Evolutionary conservation across 2,888 invertebrate species (phyloP).

Genomic region (Acleris holmiana): DNA sequence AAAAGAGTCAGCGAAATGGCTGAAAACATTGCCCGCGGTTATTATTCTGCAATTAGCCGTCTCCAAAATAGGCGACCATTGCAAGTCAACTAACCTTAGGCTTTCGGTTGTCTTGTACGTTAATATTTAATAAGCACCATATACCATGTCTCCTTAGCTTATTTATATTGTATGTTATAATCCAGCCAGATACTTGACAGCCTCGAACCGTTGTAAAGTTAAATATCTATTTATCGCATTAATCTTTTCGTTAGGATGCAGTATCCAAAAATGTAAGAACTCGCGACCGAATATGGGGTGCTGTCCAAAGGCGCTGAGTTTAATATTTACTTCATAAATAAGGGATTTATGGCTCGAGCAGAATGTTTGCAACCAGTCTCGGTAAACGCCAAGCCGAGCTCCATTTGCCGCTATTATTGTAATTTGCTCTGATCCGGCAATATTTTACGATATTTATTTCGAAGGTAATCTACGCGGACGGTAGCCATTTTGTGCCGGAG

Average conservation of each 20-base stretch:
- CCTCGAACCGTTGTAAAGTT: not conserved
- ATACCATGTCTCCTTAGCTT: no score
- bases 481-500: conserved; percentile 17
- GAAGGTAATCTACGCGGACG: conserved; percentile 19
- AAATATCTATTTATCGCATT: conserved; percentile 1
- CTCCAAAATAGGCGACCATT: conserved; percentile 3
- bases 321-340: conserved; percentile 37
- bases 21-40: not conserved
- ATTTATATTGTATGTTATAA: no score
- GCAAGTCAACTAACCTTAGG: no score
- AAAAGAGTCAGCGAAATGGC: conserved; percentile 2
- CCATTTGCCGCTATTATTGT: conserved; percentile 38
- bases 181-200: not conserved
- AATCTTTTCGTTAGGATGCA: conserved; percentile 1
- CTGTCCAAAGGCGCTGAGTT: conserved; percentile 20
- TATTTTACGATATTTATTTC: conserved; percentile 31
- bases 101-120: no score
- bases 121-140: no score
- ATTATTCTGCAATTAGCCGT: conserved; percentile 21
- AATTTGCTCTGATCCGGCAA: conserved; percentile 33
- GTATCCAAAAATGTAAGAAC: conserved; percentile 17
- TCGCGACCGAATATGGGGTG: conserved; percentile 22
- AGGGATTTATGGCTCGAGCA: conserved; percentile 32
- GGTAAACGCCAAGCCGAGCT: conserved; percentile 22
- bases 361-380: conserved; percentile 27